These are phyloP conservation scores for Condylura cristata DNA, from an alignment of 2,113 vertebrate genomes.

Conservation along the genomic window DNA sequence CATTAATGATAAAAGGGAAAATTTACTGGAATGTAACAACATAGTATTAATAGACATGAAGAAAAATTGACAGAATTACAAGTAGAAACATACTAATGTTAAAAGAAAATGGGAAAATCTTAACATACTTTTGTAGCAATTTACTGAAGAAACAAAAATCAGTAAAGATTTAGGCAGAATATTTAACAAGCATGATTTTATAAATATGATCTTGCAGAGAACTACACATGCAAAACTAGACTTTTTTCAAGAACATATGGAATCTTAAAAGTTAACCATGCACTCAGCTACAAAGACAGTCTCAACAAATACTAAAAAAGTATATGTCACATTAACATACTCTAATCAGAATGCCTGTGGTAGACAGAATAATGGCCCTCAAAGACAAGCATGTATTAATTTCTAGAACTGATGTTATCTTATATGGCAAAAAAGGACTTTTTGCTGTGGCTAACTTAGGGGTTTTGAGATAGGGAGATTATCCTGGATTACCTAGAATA, in stretches of 20 bases:
- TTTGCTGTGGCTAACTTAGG: not conserved
- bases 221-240: not conserved
- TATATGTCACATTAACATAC: not conserved
- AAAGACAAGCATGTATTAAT: not conserved
- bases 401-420: not conserved
- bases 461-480: not conserved
- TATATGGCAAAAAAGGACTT: not conserved
- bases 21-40: not conserved
- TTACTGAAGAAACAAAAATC: not conserved
- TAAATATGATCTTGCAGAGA: not conserved
- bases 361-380: not conserved
- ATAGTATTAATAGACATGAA: not conserved
- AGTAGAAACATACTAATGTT: not conserved
- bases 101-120: not conserved
- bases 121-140: not conserved
- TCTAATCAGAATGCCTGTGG: not conserved
- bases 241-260: not conserved
- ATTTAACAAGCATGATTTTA: not conserved
- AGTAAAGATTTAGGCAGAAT: not conserved
- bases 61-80: not conserved
- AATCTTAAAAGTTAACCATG: constrained; percentile 18
- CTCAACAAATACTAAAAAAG: not conserved
- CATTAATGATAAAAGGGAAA: constrained; percentile 2
- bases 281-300: not conserved
- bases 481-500: not conserved